Evolutionary conservation across 2,888 invertebrate species (phyloP), one percentile per base, ranked within the genome.

Genomic region (Galeruca laticollis): DNA sequence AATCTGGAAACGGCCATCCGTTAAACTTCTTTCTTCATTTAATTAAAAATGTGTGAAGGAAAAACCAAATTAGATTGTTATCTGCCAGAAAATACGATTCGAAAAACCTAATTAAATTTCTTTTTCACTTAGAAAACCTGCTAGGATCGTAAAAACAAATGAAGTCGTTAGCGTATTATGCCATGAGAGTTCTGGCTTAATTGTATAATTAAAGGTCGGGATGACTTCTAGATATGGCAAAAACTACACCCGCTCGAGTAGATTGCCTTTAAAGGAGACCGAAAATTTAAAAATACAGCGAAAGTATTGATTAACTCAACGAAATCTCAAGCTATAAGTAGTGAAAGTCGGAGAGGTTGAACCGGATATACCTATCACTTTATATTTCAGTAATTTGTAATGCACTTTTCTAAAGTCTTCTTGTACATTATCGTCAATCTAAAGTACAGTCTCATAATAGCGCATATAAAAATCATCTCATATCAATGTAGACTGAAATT

Each of bases 31-130:
- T 65, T 49, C 65, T 66, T 59, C 66, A 64, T 70, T 70, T 65
- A 70, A 73, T 73, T 73, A 70, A 73, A 70, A 73, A 73, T 73
- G 70, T 73, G 68, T 70, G 70, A 65, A 68, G 65, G 68, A 64
- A 68, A 65, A 70, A 70, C 70, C 47, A 68, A 70, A 73, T 73
- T 70, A 68, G 72, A 73, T 73, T 68, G 70, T 73, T 73, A 73
- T 73, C 72, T 70, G 61, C 47, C 51, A 43, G 64, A 69, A 73
- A 71, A 71, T 73, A 73, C 73, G 73, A 69, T 73, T 69, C 59
- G 52, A 71, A 69, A 66, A 62, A 70, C 66, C 68, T 73, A 73
- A 73, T 73, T 73, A 73, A 68, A 66, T 73, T 73, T 73, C 70
- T 73, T 73, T 73, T 71, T 70, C 73, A 70, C 69, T 70, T 62